Evolutionary conservation across 2,797 vertebrate species (phyloP), one percentile per base, ranked within the genome.

Genomic region (Aplochiton taeniatus): DNA sequence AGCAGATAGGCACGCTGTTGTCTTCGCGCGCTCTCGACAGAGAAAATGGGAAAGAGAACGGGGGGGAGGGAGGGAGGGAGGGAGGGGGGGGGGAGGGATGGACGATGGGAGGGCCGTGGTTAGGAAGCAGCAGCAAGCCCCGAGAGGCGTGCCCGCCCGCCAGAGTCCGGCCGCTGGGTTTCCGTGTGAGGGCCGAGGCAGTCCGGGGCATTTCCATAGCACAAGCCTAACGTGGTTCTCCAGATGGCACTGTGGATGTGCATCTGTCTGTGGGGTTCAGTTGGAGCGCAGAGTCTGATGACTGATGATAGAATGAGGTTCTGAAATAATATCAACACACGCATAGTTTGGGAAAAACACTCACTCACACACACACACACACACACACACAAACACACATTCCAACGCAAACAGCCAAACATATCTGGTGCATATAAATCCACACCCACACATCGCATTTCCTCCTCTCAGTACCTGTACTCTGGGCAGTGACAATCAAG

Each of bases 1-100:
- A 85, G 83, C 75, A 68, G 79, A 77, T 80, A 74, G 74, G 71
- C 59, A 66, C 68, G 73, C 50, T 65, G 59, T 53, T 70, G 66
- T 75, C 67, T 72, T 72, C 51, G 63, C 46, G 55, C 11, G 20
- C 53, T 61, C 62, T 59, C 46, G 47, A 6, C 31, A 31, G 31
- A 31, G 31, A 6, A 31, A n/a, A n/a, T n/a, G 46, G 57, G 49
- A 17, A 6, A 0, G 46, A 41, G 61, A 56, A 43, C 12, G 46
- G 18, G 41, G 11, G 12, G 68, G 63, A 65, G 69, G 61, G 41
- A 60, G 68, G 42, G 16, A 46, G 72, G 64, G 52, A 58, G 57
- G 60, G 48, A 42, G 12, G 16, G n/a, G 13, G 13, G 18, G 46
- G 9, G 10, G 42, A 9, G n/a, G 41, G 9, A 65, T 58, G 47